phyloP scores from a whole-genome alignment of 2,797 vertebrate genomes.

The Garrulus glandarius region DNA sequence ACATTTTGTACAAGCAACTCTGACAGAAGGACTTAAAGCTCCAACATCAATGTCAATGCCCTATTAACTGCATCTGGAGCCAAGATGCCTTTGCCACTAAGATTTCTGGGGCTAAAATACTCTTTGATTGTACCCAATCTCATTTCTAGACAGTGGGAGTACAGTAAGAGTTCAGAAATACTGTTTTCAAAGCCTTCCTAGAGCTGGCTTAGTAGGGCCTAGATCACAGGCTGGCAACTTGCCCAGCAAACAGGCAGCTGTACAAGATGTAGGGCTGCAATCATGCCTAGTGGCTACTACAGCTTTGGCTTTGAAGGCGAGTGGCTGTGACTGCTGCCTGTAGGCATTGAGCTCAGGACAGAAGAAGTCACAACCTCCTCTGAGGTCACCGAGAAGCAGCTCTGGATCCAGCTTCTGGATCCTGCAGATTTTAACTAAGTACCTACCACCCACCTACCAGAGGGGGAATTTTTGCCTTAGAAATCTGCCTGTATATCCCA shows the following conservation, averaged over 20 bases:
- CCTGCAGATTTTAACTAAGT: background rate
- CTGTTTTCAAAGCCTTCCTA: background rate
- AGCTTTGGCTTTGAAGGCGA: background rate
- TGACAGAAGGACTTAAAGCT: background rate
- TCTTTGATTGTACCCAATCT: background rate
- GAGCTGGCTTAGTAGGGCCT: background rate
- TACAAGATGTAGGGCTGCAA: background rate
- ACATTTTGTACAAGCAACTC: background rate
- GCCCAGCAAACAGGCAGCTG: background rate
- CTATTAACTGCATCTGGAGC: background rate
- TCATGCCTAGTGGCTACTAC: fast-evolving
- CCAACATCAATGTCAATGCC: background rate
- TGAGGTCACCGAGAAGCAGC: background rate
- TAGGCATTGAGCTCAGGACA: fast-evolving
- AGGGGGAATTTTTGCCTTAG: background rate
- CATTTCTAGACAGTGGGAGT: background rate
- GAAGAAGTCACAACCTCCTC: background rate
- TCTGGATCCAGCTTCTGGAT: background rate
- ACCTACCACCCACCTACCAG: background rate
- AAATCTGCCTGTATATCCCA: background rate
- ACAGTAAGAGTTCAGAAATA: background rate
- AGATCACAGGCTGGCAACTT: background rate
- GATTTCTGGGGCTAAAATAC: background rate
- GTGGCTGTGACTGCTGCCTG: background rate
- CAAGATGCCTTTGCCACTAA: background rate